Evolutionary conservation across 1,140 invertebrate species (phyloP).

Genomic region (Bombyx mandarina): DNA sequence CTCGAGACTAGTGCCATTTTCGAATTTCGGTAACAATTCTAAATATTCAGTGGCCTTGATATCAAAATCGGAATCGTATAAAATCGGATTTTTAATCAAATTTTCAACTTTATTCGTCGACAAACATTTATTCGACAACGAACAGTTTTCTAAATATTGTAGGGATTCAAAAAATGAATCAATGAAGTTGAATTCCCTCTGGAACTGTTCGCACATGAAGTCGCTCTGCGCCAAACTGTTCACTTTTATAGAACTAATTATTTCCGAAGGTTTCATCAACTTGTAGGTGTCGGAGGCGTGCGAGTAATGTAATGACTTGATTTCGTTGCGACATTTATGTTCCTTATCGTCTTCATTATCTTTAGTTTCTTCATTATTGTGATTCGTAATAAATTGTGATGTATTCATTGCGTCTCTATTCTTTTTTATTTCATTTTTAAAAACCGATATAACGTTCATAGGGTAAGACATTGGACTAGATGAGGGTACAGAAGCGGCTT

Average conservation of each 20-base stretch:
- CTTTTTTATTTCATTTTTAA: conserved; percentile 40
- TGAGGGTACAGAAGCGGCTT: conserved; percentile 19
- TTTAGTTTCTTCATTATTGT: neutral
- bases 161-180: conserved; percentile 64
- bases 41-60: conserved; percentile 41
- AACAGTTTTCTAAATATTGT: conserved; percentile 57
- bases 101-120: conserved; percentile 36
- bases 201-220: conserved; percentile 54
- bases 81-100: conserved; percentile 31
- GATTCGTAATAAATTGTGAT: neutral
- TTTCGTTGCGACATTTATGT: conserved; percentile 20
- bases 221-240: conserved; percentile 41
- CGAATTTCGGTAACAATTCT: conserved; percentile 44
- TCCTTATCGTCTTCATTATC: neutral
- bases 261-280: conserved; percentile 59
- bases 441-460: conserved; percentile 48
- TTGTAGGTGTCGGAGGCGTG: conserved; percentile 36
- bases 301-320: conserved; percentile 29
- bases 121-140: conserved; percentile 42
- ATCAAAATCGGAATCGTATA: conserved; percentile 23
- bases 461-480: conserved; percentile 41
- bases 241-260: conserved; percentile 56
- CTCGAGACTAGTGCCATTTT: conserved; percentile 44
- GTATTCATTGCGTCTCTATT: conserved; percentile 7
- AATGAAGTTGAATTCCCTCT: conserved; percentile 59